phyloP scores from a whole-genome alignment of 2,888 invertebrate species.

The Drosophila stalkeri region DNA sequence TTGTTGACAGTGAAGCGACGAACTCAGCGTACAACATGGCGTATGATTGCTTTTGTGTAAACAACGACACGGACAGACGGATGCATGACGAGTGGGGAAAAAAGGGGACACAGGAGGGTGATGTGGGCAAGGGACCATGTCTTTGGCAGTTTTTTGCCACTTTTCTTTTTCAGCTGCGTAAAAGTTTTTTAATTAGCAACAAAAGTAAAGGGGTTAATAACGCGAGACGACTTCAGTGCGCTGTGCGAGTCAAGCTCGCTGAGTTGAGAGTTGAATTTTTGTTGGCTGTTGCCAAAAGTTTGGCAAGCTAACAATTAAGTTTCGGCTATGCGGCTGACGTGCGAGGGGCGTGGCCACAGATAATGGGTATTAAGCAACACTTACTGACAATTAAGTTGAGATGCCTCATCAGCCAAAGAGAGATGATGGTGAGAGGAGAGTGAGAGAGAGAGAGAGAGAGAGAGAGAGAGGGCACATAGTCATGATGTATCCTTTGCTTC shows the following conservation, averaged over 20 bases:
- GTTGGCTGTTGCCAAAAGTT: slow-evolving; percentile 70
- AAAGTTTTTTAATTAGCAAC: slow-evolving; percentile 83
- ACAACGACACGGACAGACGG: slow-evolving; percentile 55
- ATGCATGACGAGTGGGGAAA: slow-evolving; percentile 5
- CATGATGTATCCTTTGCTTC: slow-evolving; percentile 31
- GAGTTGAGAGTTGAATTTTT: slow-evolving; percentile 44
- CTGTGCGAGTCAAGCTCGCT: slow-evolving; percentile 7
- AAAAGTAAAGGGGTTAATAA: slow-evolving; percentile 80
- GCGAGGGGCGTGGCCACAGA: slow-evolving; percentile 59
- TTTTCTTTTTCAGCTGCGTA: slow-evolving; percentile 57
- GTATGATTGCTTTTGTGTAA: slow-evolving; percentile 83
- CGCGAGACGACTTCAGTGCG: slow-evolving; percentile 42
- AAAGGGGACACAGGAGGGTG: not conserved
- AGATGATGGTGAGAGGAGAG: not conserved
- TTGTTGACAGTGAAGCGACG: slow-evolving; percentile 77
- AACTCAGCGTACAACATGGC: slow-evolving; percentile 68
- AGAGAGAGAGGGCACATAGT: not conserved
- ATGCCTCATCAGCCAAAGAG: slow-evolving; percentile 3
- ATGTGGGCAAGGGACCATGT: slow-evolving; percentile 43
- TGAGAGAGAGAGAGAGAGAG: not conserved
- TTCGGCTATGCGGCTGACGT: slow-evolving; percentile 74
- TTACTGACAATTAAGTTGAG: slow-evolving; percentile 80
- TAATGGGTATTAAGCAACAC: slow-evolving; percentile 80
- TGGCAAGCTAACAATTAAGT: slow-evolving; percentile 82
- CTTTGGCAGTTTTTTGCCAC: slow-evolving; percentile 63